Base-by-base conservation (phyloP, 2,797 vertebrate genomes). In the Fundulus diaphanus region DNA sequence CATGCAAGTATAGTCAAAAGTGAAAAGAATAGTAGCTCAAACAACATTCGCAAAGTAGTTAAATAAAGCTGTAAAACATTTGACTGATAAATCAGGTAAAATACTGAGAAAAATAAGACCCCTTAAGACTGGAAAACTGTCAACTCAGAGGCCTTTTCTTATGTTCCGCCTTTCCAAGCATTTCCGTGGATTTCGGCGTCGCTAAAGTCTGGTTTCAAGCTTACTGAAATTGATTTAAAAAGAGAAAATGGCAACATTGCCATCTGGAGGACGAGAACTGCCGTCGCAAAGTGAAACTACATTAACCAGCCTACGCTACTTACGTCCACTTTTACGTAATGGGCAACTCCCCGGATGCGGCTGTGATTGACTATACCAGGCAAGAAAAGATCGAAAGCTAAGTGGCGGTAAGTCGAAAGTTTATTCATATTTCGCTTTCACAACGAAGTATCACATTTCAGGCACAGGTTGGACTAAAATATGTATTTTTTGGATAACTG, bases 281-380 rank as follows among this genome's bases (percentile, higher is more conserved):
- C 8, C 0, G 7, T 42, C 0, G 3, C 40, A 48, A 52, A 63
- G 33, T 24, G 22, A 71, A 89, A 94, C 93, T 92, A 93, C 93
- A 91, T 83, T 73, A 88, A 46, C 93, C 93, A 80, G 42, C 0
- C 0, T 80, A 74, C 83, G 49, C 18, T 51, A 42, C 4, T 57
- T 63, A 83, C 80, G 91, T 84, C 46, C 4, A 1, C 12, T 63
- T 70, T 82, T 86, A 92, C 92, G 93, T 93, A 88, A 87, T 68
- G 89, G 89, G 84, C 92, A 89, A 89, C 91, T 95, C 93, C 93
- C 94, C 94, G 94, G 94, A 95, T 95, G 93, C 93, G 90, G 90
- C 90, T 93, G 92, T 93, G 93, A 93, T 90, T 94, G 91, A 94
- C 90, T 92, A 88, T 82, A 91, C 92, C 78, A 93, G 82, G 91